A percentile compares a stretch with the other conserved stretches of the same genome.
phyloP scores from a whole-genome alignment of 1,140 invertebrate species.

The Pteromalus puparum region DNA sequence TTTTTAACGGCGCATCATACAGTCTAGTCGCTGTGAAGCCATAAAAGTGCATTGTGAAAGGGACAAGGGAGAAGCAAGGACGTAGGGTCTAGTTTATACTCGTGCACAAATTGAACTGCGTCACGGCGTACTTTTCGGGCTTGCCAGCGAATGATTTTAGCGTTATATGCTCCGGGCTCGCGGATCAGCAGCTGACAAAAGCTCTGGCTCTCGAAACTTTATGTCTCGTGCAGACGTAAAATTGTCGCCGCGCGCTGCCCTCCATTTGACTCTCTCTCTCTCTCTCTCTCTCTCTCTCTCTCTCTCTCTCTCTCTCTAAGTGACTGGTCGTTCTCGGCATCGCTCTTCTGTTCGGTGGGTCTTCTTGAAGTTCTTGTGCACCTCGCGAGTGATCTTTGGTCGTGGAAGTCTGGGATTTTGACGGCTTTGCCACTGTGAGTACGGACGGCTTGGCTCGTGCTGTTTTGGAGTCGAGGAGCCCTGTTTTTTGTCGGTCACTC shows the following conservation, averaged over 20 bases:
- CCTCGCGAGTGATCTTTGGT: too few relatives aligned
- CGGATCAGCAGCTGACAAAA: conserved; percentile 30
- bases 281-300: too few relatives aligned
- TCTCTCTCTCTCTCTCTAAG: too few relatives aligned
- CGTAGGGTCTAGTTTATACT: not conserved
- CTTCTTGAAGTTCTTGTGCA: too few relatives aligned
- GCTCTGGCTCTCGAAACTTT: conserved; percentile 27
- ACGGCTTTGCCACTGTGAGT: too few relatives aligned
- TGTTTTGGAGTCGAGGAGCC: too few relatives aligned
- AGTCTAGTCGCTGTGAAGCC: not conserved
- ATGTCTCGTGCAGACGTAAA: conserved; percentile 34
- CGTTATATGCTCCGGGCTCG: not conserved
- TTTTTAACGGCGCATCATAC: conserved; percentile 24
- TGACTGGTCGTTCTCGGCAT: too few relatives aligned
- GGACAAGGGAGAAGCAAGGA: not conserved
- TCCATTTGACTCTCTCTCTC: not conserved
- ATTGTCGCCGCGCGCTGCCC: not conserved
- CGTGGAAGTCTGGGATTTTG: too few relatives aligned
- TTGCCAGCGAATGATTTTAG: conserved; percentile 19
- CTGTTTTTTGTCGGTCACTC: too few relatives aligned
- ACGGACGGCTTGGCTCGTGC: too few relatives aligned
- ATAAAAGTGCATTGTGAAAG: conserved; percentile 37
- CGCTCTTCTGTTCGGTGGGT: too few relatives aligned
- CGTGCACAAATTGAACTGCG: conserved; percentile 7
- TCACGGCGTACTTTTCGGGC: conserved; percentile 13